Base-by-base conservation (phyloP, 1,140 invertebrate genomes). In the Elymnias hypermnestra region DNA sequence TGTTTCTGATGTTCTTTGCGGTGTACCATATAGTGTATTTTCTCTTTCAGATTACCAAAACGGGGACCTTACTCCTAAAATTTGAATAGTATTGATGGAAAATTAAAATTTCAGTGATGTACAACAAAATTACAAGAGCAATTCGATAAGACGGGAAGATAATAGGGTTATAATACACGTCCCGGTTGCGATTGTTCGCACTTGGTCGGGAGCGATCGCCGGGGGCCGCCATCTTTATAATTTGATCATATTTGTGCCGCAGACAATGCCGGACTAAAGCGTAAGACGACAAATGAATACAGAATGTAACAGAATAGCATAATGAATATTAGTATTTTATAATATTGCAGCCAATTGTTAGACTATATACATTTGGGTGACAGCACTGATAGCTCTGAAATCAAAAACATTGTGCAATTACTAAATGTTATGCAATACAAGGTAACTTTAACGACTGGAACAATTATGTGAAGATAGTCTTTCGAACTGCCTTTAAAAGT, bases 191-290 rank as follows among this genome's bases (percentile, higher is more conserved):
- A 73, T 78, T 63, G 57, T 77, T 69, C 71, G 52, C 63, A 63
- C 61, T 56, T 49, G 39, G 37, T 42, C 58, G 47, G 49, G 54
- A 56, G 60, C 48, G 42, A 53, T 25, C 17, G 72, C 72, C 72
- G 33, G 58, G 14, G 69, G 75, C 29, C 63, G 65, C 71, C 72
- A 69, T 78, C 75, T 75, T 82, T 76, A 79, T 83, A 83, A 83
- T 83, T 83, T 81, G 79, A 83, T 83, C 79, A 83, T 73, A 83
- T 83, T 83, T 83, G 79, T 83, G 76, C 56, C 59, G 37, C 67
- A 66, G 71, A 83, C 79, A 83, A 83, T 81, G 79, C 79, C 39
- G 38, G 70, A 72, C 68, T 52, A 67, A 72, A 75, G 76, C 72
- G 57, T 53, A 57, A 70, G 63, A 63, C 69, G 76, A 83, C 76